Percentiles rank a stretch among this genome's conserved stretches.
Conservation (phyloP, 2,888 invertebrate species). For the Lasioglossum marginatum region DNA sequence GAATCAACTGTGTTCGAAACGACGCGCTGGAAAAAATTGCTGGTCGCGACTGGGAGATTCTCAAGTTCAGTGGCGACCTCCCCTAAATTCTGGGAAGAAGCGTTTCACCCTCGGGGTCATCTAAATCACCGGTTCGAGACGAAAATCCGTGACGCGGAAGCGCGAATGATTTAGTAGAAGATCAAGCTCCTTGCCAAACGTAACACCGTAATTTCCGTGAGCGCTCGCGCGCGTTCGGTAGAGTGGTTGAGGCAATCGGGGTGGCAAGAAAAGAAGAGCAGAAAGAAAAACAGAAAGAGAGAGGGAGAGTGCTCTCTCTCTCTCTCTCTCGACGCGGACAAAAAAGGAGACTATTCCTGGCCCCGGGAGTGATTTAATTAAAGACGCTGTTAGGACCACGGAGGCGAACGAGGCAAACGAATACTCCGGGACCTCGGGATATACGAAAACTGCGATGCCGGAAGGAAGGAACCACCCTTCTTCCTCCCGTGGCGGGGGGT, state of each 20-base stretch:
- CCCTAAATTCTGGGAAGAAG: background rate
- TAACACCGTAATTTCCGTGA: slow-evolving; percentile 62
- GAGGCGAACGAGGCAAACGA: slow-evolving; percentile 62
- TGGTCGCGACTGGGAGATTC: background rate
- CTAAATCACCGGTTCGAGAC: slow-evolving; percentile 25
- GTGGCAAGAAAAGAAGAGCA: slow-evolving; percentile 20
- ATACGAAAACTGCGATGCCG: slow-evolving; percentile 76
- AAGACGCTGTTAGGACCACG: slow-evolving; percentile 75
- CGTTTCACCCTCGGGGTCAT: background rate
- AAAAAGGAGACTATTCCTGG: slow-evolving; percentile 67
- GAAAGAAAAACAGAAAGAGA: background rate
- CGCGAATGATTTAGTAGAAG: slow-evolving; percentile 59
- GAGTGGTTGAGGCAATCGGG: slow-evolving; percentile 48
- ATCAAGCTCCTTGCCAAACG: slow-evolving; percentile 57
- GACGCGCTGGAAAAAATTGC: background rate
- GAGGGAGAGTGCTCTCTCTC: background rate
- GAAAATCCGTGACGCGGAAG: slow-evolving; percentile 37
- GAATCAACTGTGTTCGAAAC: no score
- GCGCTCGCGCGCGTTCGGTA: slow-evolving; percentile 21
- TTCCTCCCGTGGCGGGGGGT: slow-evolving; percentile 57
- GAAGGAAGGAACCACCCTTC: slow-evolving; percentile 81
- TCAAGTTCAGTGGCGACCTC: background rate
- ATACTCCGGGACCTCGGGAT: slow-evolving; percentile 19
- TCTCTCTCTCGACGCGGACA: background rate
- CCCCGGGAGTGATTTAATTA: slow-evolving; percentile 78